Base-by-base conservation (phyloP, 1,140 invertebrate species). In the Polyergus mexicanus region DNA sequence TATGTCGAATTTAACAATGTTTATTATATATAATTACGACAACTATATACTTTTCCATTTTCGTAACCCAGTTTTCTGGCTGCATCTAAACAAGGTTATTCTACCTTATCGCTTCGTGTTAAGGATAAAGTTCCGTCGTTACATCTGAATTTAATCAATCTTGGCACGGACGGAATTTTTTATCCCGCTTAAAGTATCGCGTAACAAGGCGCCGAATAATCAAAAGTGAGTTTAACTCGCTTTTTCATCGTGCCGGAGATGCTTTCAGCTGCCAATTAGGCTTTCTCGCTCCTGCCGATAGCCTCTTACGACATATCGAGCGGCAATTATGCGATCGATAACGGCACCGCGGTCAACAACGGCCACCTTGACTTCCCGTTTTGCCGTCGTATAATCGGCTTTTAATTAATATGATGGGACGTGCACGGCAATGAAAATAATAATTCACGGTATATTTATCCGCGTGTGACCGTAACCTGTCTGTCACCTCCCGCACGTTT, bases 371-470 rank as follows among this genome's bases (percentile, higher is more conserved):
- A 62, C 32, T 56, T 85, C 65, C 44, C 41, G 32, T 47, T 38
- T 74, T 25, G 32, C 56, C 56, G 6, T n/a, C 62, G 44, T 78
- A 51, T 51, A 63, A 80, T 66, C 38, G 54, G 25, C 77, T 28
- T 47, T 65, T 63, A 71, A 89, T 91, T 85, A 78, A 62, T 65
- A 72, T 16, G 41, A 89, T 22, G 65, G 74, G 35, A 60, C 32
- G 11, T 28, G n/a, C 10, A 25, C 2, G 25, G 8, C 10, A 28
- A 54, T 69, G 72, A 84, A 86, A 90, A 84, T 84, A 81, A 72
- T 86, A 77, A 86, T 25, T 28, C 22, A 1, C 44, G 77, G 35
- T 74, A 65, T 86, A 89, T 91, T 91, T 91, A 89, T 88, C 78
- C 83, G 76, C 76, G 35, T 69, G 47, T 19, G 85, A 72, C 35